Base-by-base conservation (phyloP, 2,797 vertebrate species). In the Sarcoramphus papa region DNA sequence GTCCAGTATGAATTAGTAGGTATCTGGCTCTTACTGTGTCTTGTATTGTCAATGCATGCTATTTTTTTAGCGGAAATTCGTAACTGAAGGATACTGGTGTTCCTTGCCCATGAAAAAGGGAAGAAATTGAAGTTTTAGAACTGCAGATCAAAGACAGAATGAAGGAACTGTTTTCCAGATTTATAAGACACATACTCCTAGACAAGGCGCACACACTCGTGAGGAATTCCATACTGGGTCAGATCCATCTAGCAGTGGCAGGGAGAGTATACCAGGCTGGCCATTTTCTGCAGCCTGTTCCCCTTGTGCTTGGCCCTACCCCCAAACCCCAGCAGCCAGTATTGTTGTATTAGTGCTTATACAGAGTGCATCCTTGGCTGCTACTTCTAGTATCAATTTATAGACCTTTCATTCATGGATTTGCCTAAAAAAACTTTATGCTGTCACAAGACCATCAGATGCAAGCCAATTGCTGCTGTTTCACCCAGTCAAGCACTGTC, bases 141-240 rank as follows among this genome's bases (percentile, higher is more conserved):
- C 43, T 47, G 27, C 35, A 45, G 78, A 54, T 33, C 20, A 12
- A 18, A 62, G 41, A 17, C n/a, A 47, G 79, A 37, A 4, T 0
- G 10, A 40, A n/a, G 35, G 14, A 56, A 35, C 43, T 0, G 1
- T 33, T 59, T 57, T 57, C 22, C 91, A 70, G 60, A 56, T 62
- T 77, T 11, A 1, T 11, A 8, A 51, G 73, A 10, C 25, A 48
- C 16, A 0, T 5, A 0, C 11, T 82, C 6, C 17, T 31, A 31
- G 19, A 35, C 31, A 59, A 48, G 53, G 51, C 9, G 2, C 18
- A 2, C 41, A 22, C 51, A 3, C 21, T 60, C n/a, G 1, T 5
- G 25, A 62, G 90, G 78, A 62, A 30, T 79, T 68, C 53, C 4
- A 1, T 33, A 2, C 30, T 30, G 37, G n/a, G 59, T n/a, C 51